A percentile compares a stretch with the other conserved stretches of the same genome.
phyloP scores from a whole-genome alignment of 1,140 invertebrate genomes.

The Lucilia cuprina region DNA sequence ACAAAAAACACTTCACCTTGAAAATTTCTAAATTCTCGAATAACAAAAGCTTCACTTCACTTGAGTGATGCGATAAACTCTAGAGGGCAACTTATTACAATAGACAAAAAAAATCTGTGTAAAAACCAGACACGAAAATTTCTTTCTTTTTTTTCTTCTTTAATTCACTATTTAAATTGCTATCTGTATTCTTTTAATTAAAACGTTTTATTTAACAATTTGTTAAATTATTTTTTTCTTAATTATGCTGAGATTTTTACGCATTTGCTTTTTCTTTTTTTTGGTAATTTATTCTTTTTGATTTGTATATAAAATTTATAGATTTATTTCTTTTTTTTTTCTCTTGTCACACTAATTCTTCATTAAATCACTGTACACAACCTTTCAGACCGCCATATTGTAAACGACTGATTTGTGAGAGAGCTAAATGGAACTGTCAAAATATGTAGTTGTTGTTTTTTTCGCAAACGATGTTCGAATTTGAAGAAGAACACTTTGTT shows the following conservation, averaged over 20 bases:
- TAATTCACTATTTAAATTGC: too few relatives aligned
- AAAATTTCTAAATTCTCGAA: not conserved
- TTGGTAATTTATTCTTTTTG: not conserved
- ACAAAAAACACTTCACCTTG: not conserved
- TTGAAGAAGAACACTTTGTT: not conserved
- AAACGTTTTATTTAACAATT: too few relatives aligned
- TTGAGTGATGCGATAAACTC: not conserved
- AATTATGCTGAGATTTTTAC: not conserved
- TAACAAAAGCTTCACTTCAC: not conserved
- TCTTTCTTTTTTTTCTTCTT: too few relatives aligned
- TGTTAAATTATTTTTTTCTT: not conserved
- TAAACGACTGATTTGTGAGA: conserved; percentile 19
- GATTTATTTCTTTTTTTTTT: not conserved
- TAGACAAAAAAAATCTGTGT: not conserved
- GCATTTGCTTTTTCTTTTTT: not conserved
- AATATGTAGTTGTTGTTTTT: not conserved
- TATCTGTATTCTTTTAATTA: too few relatives aligned
- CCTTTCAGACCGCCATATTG: conserved; percentile 36
- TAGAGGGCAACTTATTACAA: not conserved
- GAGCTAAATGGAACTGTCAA: not conserved
- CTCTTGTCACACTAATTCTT: not conserved
- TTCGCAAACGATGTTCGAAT: not conserved
- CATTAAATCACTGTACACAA: not conserved
- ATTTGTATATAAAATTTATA: conserved; percentile 1
- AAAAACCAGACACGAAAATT: not conserved